Conservation (phyloP, 1,140 invertebrate species). For the Drosophila nigromelanica region DNA sequence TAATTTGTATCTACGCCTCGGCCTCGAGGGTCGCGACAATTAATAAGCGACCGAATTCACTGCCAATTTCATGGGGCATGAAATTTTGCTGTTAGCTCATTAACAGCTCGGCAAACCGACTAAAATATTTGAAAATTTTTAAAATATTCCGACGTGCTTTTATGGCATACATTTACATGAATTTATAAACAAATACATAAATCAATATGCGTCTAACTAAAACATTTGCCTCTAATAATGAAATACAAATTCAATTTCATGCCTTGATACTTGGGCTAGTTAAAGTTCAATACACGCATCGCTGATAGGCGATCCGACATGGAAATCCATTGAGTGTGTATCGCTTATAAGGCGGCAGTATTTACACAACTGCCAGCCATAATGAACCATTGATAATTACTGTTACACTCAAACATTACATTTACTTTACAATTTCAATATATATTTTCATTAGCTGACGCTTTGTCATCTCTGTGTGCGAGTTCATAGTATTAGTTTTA, state of each 20-base stretch:
- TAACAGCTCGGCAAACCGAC: slow-evolving; percentile 34
- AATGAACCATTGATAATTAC: slow-evolving; percentile 47
- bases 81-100: slow-evolving; percentile 46
- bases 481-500: background rate
- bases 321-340: background rate
- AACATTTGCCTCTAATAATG: slow-evolving; percentile 7
- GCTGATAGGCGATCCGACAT: slow-evolving; percentile 5
- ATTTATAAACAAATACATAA: slow-evolving; percentile 52
- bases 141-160: slow-evolving; percentile 23
- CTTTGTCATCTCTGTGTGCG: slow-evolving; percentile 4
- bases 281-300: slow-evolving; percentile 45
- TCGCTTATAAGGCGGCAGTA: slow-evolving; percentile 36
- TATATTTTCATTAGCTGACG: slow-evolving; percentile 54
- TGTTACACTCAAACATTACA: slow-evolving; percentile 52
- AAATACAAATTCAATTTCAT: slow-evolving; percentile 56
- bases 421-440: slow-evolving; percentile 48
- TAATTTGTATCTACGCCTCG: slow-evolving; percentile 46
- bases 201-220: slow-evolving; percentile 35
- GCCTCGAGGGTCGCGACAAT: slow-evolving; percentile 42
- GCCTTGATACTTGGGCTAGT: slow-evolving; percentile 44
- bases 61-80: slow-evolving; percentile 31
- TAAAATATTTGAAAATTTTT: slow-evolving; percentile 13
- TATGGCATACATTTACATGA: slow-evolving; percentile 60
- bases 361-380: slow-evolving; percentile 34
- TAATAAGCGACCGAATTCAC: slow-evolving; percentile 28